Conservation (phyloP, 1,140 invertebrate genomes). For the Triops cancriformis region DNA sequence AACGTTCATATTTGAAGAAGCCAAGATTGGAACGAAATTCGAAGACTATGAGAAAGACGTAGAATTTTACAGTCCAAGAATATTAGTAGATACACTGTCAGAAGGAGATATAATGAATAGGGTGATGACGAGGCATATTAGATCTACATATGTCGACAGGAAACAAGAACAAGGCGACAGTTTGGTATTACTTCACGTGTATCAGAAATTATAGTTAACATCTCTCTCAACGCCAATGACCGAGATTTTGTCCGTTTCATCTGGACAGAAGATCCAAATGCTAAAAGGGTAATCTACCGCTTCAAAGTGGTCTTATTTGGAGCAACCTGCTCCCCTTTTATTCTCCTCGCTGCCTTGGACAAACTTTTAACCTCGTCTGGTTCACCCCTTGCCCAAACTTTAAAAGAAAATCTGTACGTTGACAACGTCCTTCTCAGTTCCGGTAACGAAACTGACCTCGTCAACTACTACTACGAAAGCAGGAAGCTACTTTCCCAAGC, state of each 20-base stretch:
- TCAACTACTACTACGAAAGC: not conserved
- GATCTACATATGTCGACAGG: no score
- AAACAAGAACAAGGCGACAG: no score
- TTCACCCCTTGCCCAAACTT: not conserved
- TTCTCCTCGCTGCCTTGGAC: not conserved
- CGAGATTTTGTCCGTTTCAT: constrained; percentile 21
- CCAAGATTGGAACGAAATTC: no score
- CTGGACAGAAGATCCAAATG: not conserved
- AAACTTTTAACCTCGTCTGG: not conserved
- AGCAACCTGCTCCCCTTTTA: no score
- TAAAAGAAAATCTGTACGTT: constrained; percentile 6
- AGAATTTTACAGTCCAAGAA: no score
- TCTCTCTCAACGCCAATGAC: not conserved
- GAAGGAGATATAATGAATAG: no score
- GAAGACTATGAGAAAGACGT: no score
- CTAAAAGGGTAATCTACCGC: not conserved
- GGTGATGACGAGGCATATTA: no score
- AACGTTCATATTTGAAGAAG: no score
- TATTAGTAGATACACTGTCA: no score
- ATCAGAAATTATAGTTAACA: no score
- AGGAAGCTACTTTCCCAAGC: not conserved
- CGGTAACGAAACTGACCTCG: not conserved
- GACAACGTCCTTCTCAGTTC: constrained; percentile 5
- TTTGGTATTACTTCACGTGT: no score
- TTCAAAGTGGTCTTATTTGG: constrained; percentile 20